Evolutionary conservation across 2,888 invertebrate species (phyloP).

Genomic region (Spialia ferax): DNA sequence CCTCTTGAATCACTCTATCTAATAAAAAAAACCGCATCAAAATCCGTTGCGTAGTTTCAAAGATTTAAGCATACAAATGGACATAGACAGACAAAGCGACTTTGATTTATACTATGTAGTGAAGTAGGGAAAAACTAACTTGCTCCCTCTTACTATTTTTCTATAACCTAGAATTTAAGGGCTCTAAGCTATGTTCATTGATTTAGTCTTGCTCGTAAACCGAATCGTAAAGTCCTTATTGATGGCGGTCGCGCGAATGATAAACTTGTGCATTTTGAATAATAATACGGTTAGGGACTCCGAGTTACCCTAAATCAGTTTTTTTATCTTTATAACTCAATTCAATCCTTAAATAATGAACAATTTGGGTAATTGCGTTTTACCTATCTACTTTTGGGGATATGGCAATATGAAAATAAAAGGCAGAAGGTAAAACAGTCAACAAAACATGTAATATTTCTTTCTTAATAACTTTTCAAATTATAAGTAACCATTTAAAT

Average conservation of each 20-base stretch:
- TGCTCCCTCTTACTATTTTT: constrained; percentile 67
- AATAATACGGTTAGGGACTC: constrained; percentile 45
- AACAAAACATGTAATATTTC: too few species aligned
- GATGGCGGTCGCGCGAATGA: constrained; percentile 65
- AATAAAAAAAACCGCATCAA: too few species aligned
- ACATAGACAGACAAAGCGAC: too few species aligned
- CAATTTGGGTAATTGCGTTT: background rate
- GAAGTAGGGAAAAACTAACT: too few species aligned
- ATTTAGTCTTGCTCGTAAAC: constrained; percentile 71
- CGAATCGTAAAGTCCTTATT: constrained; percentile 68
- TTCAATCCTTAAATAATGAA: background rate
- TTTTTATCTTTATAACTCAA: constrained; percentile 18
- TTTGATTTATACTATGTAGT: too few species aligned
- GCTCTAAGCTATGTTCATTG: constrained; percentile 70
- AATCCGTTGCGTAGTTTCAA: too few species aligned
- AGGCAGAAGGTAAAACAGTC: too few species aligned
- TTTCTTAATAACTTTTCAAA: too few species aligned
- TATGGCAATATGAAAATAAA: background rate
- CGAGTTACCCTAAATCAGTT: constrained; percentile 37
- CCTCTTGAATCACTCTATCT: too few species aligned
- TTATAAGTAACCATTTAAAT: too few species aligned
- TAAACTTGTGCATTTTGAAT: constrained; percentile 70
- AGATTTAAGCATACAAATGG: too few species aligned
- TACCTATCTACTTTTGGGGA: background rate
- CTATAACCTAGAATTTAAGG: constrained; percentile 58